Conservation (phyloP, 2,888 invertebrate species). For the Toxonevra muliebris region DNA sequence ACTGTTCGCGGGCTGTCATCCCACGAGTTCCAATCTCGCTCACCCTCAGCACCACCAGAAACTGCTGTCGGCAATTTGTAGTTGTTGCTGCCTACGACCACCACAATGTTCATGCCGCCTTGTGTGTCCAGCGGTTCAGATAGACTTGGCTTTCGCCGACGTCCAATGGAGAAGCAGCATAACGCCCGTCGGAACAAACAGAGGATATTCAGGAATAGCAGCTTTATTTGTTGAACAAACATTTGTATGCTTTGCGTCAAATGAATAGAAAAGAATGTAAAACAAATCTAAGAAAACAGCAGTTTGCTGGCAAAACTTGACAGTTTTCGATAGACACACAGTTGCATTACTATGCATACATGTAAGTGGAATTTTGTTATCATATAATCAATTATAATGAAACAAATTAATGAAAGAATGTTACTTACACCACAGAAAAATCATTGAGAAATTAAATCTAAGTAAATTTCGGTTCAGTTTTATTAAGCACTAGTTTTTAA, state of each 20-base stretch:
- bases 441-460: too few species aligned
- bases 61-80: too few species aligned
- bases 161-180: conserved; percentile 68
- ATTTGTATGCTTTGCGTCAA: conserved; percentile 14
- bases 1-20: conserved; percentile 69
- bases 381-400: too few species aligned
- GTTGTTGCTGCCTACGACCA: conserved; percentile 42
- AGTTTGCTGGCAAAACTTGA: conserved; percentile 36
- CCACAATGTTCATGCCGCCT: conserved; percentile 66
- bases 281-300: background rate
- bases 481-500: too few species aligned
- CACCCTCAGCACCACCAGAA: conserved; percentile 27
- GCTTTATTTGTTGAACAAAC: conserved; percentile 68
- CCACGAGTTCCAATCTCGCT: conserved; percentile 71
- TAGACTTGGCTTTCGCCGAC: conserved; percentile 67
- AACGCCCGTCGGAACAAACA: conserved; percentile 69
- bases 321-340: conserved; percentile 16
- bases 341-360: background rate
- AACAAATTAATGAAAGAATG: too few species aligned
- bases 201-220: conserved; percentile 68
- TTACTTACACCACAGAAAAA: too few species aligned
- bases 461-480: too few species aligned
- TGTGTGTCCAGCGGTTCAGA: conserved; percentile 63
- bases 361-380: too few species aligned
- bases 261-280: background rate